Evolutionary conservation across 1,140 invertebrate species (phyloP).

Genomic region (Conus ventricosus): DNA sequence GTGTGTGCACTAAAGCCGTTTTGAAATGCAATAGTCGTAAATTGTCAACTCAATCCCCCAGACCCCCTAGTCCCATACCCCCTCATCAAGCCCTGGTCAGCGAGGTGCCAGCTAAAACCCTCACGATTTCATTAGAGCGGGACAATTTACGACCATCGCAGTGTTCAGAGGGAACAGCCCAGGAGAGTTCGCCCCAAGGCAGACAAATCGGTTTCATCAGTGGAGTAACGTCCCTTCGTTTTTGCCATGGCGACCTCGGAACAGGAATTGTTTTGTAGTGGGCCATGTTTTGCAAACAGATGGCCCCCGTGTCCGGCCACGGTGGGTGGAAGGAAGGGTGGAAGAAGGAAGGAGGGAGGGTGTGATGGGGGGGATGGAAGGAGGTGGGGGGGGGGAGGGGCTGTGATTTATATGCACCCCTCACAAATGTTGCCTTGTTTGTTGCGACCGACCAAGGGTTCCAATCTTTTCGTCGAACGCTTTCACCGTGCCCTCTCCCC

Average conservation of each 20-base stretch:
- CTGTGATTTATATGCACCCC: background rate
- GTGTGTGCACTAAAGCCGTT: background rate
- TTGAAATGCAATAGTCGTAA: conserved; percentile 11
- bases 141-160: conserved; percentile 17
- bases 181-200: conserved; percentile 2
- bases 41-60: conserved; percentile 6
- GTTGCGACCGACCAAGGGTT: background rate
- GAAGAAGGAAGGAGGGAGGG: background rate
- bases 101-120: background rate
- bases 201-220: conserved; percentile 28
- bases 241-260: background rate
- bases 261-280: conserved; percentile 17
- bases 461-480: background rate
- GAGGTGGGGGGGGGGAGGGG: background rate
- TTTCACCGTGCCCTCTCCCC: background rate
- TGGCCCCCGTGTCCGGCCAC: background rate
- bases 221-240: background rate
- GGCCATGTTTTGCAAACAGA: conserved; percentile 18
- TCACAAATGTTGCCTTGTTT: background rate
- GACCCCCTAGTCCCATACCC: background rate
- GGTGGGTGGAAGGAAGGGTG: background rate
- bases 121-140: conserved; percentile 27
- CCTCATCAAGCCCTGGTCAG: conserved; percentile 12
- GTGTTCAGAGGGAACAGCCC: background rate
- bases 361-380: background rate